These are phyloP conservation scores for Battus philenor DNA, from an alignment of 1,140 invertebrate species.

Conservation along the genomic window DNA sequence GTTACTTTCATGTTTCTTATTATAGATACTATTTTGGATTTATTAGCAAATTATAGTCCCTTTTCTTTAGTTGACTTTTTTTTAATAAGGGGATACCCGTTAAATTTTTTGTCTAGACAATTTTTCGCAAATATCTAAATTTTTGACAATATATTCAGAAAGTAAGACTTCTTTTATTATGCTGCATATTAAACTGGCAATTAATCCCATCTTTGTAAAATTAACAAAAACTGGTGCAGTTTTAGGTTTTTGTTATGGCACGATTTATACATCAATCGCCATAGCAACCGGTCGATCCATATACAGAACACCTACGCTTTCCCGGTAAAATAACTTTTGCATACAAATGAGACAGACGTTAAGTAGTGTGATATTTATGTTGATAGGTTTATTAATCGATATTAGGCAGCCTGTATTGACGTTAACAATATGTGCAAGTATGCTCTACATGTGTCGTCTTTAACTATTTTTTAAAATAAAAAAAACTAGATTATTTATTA, in stretches of 20 bases:
- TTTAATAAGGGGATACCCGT: too few relatives aligned
- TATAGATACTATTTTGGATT: too few relatives aligned
- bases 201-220: not conserved
- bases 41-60: too few relatives aligned
- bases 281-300: too few relatives aligned
- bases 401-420: not conserved
- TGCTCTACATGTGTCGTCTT: not conserved
- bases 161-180: not conserved
- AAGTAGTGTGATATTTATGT: slow-evolving; percentile 7
- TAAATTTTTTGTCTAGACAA: too few relatives aligned
- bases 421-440: not conserved
- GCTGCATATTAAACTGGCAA: not conserved
- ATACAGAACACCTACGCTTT: slow-evolving; percentile 6
- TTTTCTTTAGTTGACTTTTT: too few relatives aligned
- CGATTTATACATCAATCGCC: not conserved
- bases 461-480: not conserved
- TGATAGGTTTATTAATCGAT: not conserved
- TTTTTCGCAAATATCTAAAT: too few relatives aligned
- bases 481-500: not conserved
- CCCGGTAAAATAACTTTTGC: slow-evolving; percentile 3
- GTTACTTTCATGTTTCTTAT: too few relatives aligned
- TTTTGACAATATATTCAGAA: too few relatives aligned
- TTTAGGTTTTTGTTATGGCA: not conserved
- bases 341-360: slow-evolving; percentile 7
- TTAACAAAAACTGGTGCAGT: not conserved